Evolutionary conservation across 2,113 vertebrate genomes (phyloP), one percentile per base, ranked within the genome.

Genomic region (Panthera uncia): DNA sequence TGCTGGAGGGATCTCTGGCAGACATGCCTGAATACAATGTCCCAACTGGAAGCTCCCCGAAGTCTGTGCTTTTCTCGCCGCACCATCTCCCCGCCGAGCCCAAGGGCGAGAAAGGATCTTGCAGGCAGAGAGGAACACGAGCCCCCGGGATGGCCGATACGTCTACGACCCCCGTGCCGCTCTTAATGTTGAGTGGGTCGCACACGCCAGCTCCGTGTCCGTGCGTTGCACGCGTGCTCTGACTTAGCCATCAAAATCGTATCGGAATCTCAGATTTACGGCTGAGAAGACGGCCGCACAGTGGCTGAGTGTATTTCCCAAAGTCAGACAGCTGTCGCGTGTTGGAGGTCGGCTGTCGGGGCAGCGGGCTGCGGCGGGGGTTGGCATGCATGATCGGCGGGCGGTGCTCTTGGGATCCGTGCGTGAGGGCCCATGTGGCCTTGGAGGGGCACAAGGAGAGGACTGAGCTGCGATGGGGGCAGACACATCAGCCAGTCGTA

Each of bases 171-270:
- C 1, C 36, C 19, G 0, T 2, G 38, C 14, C 1, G 10, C 79
- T 6, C 0, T 0, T 2, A 0, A 63, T 33, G 55, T 50, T 10
- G n/a, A 15, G 16, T 3, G 12, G 33, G 21, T 8, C 12, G 29
- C 10, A 1, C 1, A 1, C 19, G 48, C 48, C 25, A 4, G 74
- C 4, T 16, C 38, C 0, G 0, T 0, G 33, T 18, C 7, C 9
- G 23, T 2, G 21, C 0, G 0, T 6, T 23, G 2, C 0, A 0
- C 7, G 1, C 45, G 1, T 3, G 8, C 27, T 68, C 33, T 18
- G 18, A 36, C 52, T 2, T 31, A 4, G 73, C 29, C 45, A 3
- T 76, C 1, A 0, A 4, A 21, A 14, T n/a, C 2, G 1, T 6
- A 4, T n/a, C 25, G 0, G 1, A 25, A 33, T 25, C 83, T 81